Evolutionary conservation across 2,113 vertebrate genomes (phyloP), one percentile per base, ranked within the genome.

Genomic region (Accipiter virgatus): DNA sequence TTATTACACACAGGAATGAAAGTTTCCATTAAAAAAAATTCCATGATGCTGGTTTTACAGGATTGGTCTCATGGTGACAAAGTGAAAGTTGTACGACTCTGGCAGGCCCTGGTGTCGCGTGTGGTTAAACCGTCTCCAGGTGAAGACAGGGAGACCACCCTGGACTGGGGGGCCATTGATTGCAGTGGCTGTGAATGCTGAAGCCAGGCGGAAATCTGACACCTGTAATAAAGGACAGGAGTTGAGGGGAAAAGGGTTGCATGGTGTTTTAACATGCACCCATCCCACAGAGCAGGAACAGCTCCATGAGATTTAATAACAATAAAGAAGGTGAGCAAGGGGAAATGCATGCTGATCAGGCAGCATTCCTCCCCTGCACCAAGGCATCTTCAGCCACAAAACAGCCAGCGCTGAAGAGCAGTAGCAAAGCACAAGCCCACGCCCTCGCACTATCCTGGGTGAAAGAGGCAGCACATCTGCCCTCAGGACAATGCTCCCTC

Each of bases 151-250:
- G 36, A 99, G 99, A 3, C 98, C 99, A 0, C 95, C 98, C 95
- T 99, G 98, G 1, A 99, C 98, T 0, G 99, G 98, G 7, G 99
- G 99, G 3, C 99, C 99, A 21, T 98, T 99, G 88, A 99, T 95
- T 4, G 98, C 99, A 11, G 99, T 96, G 18, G 98, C 98, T 7
- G 91, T 88, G 92, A 99, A 99, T 2, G 96, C 79, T 2, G 94
- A 95, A 14, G 99, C 99, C 96, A 99, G 97, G 42, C 75, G 63
- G 93, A 98, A 98, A 90, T 99, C 99, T 3, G 99, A 98, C 72
- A 99, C 99, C 99, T 99, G 96, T 3, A 93, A 91, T 31, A 72
- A 71, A 81, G 43, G 48, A 72, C 68, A 79, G 7, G 29, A 65
- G 19, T 19, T 72, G 31, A 21, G 32, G 31, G 27, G 26, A 43